Conservation (phyloP, 1,140 invertebrate genomes). For the Pogonomyrmex barbatus region DNA sequence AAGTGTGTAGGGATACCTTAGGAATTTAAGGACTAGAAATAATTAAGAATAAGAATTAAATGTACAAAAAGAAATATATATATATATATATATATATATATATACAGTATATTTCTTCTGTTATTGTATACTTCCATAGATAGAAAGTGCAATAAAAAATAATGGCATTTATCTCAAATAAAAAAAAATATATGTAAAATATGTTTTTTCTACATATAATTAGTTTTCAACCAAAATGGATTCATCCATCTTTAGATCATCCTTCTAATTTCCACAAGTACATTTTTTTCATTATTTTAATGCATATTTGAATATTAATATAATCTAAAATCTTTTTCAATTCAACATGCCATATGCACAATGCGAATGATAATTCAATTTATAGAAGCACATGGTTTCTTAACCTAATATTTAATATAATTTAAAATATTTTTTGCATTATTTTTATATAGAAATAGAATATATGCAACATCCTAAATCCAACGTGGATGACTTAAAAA, state of each 20-base stretch:
- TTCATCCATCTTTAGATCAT: slow-evolving; percentile 86
- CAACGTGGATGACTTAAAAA: neutral
- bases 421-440: neutral
- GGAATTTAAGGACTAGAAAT: slow-evolving; percentile 93
- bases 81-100: too few relatives aligned
- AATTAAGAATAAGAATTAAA: slow-evolving; percentile 77
- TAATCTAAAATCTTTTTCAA: neutral
- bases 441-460: slow-evolving; percentile 12
- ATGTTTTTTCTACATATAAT: slow-evolving; percentile 44
- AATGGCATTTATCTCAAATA: neutral
- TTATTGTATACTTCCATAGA: too few relatives aligned
- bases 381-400: neutral
- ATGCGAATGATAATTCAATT: neutral
- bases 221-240: slow-evolving; percentile 79
- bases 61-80: neutral
- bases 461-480: neutral
- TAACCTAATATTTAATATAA: neutral
- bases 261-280: slow-evolving; percentile 73
- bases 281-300: slow-evolving; percentile 77
- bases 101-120: too few relatives aligned
- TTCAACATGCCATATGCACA: neutral
- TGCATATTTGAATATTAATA: neutral
- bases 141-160: neutral
- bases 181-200: slow-evolving; percentile 69
- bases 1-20: slow-evolving; percentile 90